These are phyloP conservation scores for Thaumatotibia leucotreta DNA, from an alignment of 1,140 invertebrate genomes.

Conservation along the genomic window DNA sequence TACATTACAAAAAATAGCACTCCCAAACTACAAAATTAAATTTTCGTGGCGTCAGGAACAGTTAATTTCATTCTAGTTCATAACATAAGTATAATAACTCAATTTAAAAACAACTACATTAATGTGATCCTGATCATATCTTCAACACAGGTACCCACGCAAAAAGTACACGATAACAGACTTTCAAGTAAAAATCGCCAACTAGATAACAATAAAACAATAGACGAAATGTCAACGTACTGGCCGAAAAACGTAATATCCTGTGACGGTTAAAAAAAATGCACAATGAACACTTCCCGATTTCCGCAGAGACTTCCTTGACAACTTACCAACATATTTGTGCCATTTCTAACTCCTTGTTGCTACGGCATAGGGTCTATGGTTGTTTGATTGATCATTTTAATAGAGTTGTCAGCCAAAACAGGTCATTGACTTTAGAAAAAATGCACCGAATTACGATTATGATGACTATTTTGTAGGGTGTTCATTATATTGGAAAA, in stretches of 20 bases:
- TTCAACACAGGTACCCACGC: no score
- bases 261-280: conserved; percentile 38
- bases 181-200: background rate
- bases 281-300: conserved; percentile 32
- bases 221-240: background rate
- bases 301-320: conserved; percentile 38
- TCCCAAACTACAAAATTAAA: no score
- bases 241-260: conserved; percentile 27
- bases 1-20: no score
- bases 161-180: no score
- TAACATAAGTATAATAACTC: no score
- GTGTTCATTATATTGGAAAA: conserved; percentile 4
- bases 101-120: no score
- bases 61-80: no score
- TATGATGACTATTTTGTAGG: conserved; percentile 18
- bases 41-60: no score
- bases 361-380: background rate
- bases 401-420: background rate
- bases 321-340: background rate
- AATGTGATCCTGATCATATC: no score
- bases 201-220: background rate
- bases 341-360: background rate
- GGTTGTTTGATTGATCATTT: background rate
- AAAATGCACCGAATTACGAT: conserved; percentile 33
- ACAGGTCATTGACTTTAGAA: conserved; percentile 27